Evolutionary conservation across 2,888 invertebrate genomes (phyloP), one percentile per base, ranked within the genome.

Genomic region (Molanna angustata): DNA sequence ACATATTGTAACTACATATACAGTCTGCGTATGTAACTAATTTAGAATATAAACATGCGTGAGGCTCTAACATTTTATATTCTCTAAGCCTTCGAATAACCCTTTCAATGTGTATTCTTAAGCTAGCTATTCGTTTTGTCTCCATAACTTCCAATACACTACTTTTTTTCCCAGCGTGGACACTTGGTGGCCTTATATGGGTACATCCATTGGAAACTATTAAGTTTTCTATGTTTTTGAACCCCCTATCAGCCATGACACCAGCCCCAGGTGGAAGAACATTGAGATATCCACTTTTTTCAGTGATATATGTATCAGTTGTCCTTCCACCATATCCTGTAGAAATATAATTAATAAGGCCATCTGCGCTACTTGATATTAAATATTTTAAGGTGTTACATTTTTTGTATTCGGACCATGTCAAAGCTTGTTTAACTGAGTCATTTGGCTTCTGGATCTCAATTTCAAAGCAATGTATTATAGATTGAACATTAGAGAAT

Each of bases 151-250:
- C 50, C 7, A 39, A 7, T 35, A 42, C 50, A 9, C 51, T 37
- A 4, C 39, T 31, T 27, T 32, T 42, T 22, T 18, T 32, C 11
- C 21, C 22, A 13, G n/a, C 31, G 7, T 20, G 7, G 18, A 58
- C 54, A 48, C 47, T 52, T 13, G 60, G 54, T n/a, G 60, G 59
- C 21, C 59, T 18, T 14, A 58, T 42, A 18, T 58, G 47, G 16
- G 9, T 42, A 22, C 57, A 57, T 4, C 46, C 49, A 55, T 42
- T 48, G 16, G 9, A 20, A 27, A 52, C 19, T 18, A 58, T 31
- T 14, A 53, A 16, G 14, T 14, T 13, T n/a, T 27, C 21, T 18
- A 55, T 43, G 40, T 56, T 49, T 47, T 55, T 59, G 44, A 59
- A 59, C 3, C 49, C 55, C 17, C 55, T 37, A 14, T 56, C 57